A percentile compares a stretch with the other conserved stretches of the same genome.
phyloP scores from a whole-genome alignment of 2,888 invertebrate species.

The Eurois occulta region DNA sequence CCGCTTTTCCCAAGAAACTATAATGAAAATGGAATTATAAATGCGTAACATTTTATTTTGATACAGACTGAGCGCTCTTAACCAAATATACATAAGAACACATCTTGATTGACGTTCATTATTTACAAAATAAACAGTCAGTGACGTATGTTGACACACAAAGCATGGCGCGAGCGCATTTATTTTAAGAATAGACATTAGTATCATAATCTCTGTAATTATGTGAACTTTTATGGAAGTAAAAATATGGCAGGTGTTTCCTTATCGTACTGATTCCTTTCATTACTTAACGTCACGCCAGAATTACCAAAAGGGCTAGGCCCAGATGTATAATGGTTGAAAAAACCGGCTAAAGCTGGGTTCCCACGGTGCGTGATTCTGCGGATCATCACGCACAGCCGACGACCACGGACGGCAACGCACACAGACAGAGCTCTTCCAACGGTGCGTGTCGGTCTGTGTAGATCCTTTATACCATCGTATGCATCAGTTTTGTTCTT shows the following conservation, averaged over 20 bases:
- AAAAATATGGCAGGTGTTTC: not conserved
- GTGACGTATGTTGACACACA: slow-evolving; percentile 24
- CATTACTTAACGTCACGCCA: not conserved
- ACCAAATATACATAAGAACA: slow-evolving; percentile 3
- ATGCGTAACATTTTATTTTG: not conserved
- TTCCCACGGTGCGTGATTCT: too few species aligned
- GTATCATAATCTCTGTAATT: not conserved
- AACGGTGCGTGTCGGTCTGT: too few species aligned
- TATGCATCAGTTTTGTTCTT: too few species aligned
- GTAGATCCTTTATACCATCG: too few species aligned
- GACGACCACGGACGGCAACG: too few species aligned
- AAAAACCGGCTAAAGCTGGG: too few species aligned
- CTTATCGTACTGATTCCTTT: not conserved
- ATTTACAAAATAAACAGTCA: slow-evolving; percentile 9
- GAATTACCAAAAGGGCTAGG: not conserved
- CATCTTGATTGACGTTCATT: not conserved
- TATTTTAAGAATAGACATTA: slow-evolving; percentile 6
- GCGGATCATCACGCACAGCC: too few species aligned
- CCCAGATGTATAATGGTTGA: too few species aligned
- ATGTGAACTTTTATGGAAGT: not conserved
- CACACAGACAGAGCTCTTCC: too few species aligned
- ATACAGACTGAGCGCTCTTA: not conserved
- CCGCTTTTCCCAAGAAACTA: not conserved
- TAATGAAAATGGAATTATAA: not conserved
- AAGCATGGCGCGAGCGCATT: not conserved